phyloP scores from a whole-genome alignment of 2,113 vertebrate genomes.

The Colinus virginianus region DNA sequence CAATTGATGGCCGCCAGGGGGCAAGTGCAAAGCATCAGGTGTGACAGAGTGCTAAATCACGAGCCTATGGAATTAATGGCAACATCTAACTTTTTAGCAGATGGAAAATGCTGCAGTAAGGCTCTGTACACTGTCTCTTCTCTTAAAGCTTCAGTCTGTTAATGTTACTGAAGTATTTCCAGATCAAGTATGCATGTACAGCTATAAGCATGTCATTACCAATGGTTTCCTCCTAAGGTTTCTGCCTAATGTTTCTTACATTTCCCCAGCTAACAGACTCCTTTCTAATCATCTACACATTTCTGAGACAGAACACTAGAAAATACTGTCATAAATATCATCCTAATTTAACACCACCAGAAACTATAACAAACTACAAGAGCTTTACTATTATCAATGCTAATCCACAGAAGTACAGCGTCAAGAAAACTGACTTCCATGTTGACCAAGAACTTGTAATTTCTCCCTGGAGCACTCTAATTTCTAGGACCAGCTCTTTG shows the following conservation, averaged over 20 bases:
- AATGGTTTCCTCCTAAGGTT: not conserved
- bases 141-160: conserved; percentile 28
- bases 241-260: fast-evolving
- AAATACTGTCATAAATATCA: not conserved
- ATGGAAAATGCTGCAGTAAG: conserved; percentile 61
- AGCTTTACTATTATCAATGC: conserved; percentile 7
- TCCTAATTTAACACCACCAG: conserved; percentile 11
- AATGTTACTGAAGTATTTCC: not conserved
- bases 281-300: not conserved
- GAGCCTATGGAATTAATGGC: conserved; percentile 66
- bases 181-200: not conserved
- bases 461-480: not conserved
- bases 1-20: conserved; percentile 65
- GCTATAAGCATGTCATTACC: not conserved
- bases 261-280: not conserved
- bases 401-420: conserved; percentile 24
- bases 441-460: conserved; percentile 7
- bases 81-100: conserved; percentile 53
- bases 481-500: conserved; percentile 14
- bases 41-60: conserved; percentile 61
- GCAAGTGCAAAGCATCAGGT: conserved; percentile 65
- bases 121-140: not conserved
- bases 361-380: not conserved
- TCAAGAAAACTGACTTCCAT: conserved; percentile 10
- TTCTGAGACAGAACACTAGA: not conserved